These are phyloP conservation scores for Myioborus miniatus DNA, from an alignment of 2,797 vertebrate species.

Conservation along the genomic window DNA sequence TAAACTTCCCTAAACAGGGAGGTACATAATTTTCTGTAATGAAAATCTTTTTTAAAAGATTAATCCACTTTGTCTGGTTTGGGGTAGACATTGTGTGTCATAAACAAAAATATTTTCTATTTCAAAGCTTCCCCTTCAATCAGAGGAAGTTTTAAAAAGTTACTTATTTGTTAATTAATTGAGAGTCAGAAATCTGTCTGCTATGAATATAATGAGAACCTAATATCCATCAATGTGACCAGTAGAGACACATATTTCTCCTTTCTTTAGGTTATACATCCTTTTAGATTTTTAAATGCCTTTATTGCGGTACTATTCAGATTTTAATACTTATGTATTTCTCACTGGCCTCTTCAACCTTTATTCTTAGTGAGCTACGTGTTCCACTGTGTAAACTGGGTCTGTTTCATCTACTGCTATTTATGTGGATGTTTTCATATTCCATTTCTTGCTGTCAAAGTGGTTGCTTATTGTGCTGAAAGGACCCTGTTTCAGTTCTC, in stretches of 20 bases:
- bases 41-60: not conserved
- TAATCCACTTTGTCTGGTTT: not conserved
- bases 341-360: not conserved
- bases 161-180: not conserved
- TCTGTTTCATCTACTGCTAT: not conserved
- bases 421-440: not conserved
- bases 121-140: not conserved
- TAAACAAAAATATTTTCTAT: not conserved
- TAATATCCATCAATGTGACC: not conserved
- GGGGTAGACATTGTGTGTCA: not conserved
- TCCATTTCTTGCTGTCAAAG: not conserved
- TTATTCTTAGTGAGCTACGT: not conserved
- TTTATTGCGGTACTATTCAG: not conserved
- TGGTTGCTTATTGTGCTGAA: not conserved
- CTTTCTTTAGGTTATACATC: not conserved
- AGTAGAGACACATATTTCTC: not conserved
- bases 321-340: not conserved
- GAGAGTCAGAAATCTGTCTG: not conserved
- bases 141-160: not conserved
- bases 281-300: not conserved
- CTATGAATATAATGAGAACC: not conserved
- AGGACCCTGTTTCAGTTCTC: not conserved
- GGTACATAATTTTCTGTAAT: not conserved
- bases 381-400: not conserved
- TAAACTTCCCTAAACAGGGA: not conserved